Evolutionary conservation across 2,113 vertebrate genomes (phyloP).

Genomic region (Crypturellus undulatus): DNA sequence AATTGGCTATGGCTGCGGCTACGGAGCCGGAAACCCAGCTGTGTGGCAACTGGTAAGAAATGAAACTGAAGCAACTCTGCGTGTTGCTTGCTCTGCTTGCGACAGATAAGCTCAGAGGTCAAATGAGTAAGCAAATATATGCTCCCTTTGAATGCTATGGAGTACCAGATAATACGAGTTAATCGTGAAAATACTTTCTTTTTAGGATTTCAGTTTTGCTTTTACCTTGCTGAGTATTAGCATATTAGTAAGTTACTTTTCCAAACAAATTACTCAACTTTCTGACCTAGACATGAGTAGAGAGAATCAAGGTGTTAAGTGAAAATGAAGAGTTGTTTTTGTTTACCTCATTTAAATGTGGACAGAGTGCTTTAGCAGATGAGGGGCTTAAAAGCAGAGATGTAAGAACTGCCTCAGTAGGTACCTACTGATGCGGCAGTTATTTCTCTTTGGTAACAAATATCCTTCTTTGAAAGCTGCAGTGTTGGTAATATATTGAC

Average conservation of each 20-base stretch:
- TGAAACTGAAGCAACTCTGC: background rate
- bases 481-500: accelerated
- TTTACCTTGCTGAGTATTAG: background rate
- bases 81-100: background rate
- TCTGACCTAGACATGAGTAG: accelerated
- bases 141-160: accelerated
- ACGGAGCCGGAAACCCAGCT: slow-evolving; percentile 67
- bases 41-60: slow-evolving; percentile 83
- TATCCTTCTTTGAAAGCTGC: background rate
- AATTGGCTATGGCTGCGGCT: slow-evolving; percentile 74
- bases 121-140: accelerated
- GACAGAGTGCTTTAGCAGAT: background rate
- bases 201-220: accelerated
- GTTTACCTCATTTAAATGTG: accelerated
- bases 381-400: accelerated
- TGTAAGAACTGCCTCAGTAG: background rate
- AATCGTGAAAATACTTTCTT: accelerated
- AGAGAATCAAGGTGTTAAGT: accelerated
- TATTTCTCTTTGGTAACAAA: background rate
- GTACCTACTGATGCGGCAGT: background rate
- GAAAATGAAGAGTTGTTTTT: accelerated
- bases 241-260: accelerated
- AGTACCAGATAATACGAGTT: accelerated
- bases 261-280: accelerated
- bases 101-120: accelerated